Base-by-base conservation (phyloP, 2,113 vertebrate genomes). In the Cygnus atratus region DNA sequence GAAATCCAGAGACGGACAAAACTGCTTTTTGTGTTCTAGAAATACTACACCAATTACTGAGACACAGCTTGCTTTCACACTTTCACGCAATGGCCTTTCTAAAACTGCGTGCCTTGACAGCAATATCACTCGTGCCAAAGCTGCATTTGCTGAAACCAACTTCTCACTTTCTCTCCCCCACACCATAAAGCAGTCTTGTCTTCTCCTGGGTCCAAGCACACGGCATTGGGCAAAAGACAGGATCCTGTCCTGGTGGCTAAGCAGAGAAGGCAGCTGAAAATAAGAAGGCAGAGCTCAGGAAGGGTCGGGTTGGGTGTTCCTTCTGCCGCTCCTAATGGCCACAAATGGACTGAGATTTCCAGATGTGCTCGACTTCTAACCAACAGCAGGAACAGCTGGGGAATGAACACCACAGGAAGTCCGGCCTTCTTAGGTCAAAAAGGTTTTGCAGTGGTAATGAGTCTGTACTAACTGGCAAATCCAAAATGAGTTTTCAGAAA, bases 331-430 rank as follows among this genome's bases (percentile, higher is more conserved):
- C 46, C 37, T 33, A 26, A 12, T 0, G 29, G 33, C 24, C 28
- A 65, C 57, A 41, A 85, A 50, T 0, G 4, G 41, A 37, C 16
- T 0, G 3, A 78, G n/a, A 41, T 17, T 59, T 63, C 39, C 67
- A 67, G 58, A 74, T 0, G 1, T 0, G 3, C 59, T 35, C 54
- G 43, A 46, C 44, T 39, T 57, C 41, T 43, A 13, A 37, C 67
- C 66, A 31, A 17, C 26, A 72, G 58, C 10, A 52, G 14, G 29
- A 73, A 80, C 16, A 35, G 14, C 24, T 13, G 8, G 52, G 26
- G 12, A 62, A 52, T 0, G 13, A 62, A 58, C 12, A 7, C 1
- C 1, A 19, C 4, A 13, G 83, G 29, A 67, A 67, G 74, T 6
- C 11, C 9, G 26, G 14, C 18, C 46, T 37, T 18, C 68, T 58